These are phyloP conservation scores for Champsocephalus gunnari DNA, from an alignment of 2,797 vertebrate genomes.

Conservation along the genomic window DNA sequence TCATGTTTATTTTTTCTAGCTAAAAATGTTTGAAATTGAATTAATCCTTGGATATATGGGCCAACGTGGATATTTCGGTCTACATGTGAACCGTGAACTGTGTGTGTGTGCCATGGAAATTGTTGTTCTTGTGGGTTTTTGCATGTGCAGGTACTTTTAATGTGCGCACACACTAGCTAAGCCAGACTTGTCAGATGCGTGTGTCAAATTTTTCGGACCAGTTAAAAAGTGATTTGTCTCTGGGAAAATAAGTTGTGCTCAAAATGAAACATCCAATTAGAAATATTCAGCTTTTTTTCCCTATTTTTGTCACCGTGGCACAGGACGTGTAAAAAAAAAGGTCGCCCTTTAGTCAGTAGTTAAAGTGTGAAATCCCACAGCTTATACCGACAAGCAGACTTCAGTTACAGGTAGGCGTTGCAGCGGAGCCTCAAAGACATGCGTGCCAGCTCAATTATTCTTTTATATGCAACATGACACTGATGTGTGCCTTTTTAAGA, in stretches of 20 bases:
- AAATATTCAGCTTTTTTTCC: slow-evolving; percentile 66
- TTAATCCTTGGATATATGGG: not conserved
- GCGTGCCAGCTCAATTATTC: slow-evolving; percentile 66
- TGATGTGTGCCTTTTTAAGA: slow-evolving; percentile 61
- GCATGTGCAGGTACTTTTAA: slow-evolving; percentile 26
- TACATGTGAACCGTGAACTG: slow-evolving; percentile 8
- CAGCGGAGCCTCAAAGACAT: slow-evolving; percentile 50
- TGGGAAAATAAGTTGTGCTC: slow-evolving; percentile 38
- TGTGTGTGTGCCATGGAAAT: slow-evolving; percentile 2
- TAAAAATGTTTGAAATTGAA: slow-evolving; percentile 6
- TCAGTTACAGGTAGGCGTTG: slow-evolving; percentile 76
- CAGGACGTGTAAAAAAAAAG: slow-evolving; percentile 73
- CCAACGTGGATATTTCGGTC: slow-evolving; percentile 1
- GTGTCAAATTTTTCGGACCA: slow-evolving; percentile 65
- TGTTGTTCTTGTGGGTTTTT: slow-evolving; percentile 15
- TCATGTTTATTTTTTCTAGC: not conserved
- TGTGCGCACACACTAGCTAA: slow-evolving; percentile 6
- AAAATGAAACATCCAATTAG: slow-evolving; percentile 69
- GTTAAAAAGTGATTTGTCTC: slow-evolving; percentile 54
- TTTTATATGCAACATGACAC: slow-evolving; percentile 53
- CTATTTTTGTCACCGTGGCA: slow-evolving; percentile 70
- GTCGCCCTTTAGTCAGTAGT: slow-evolving; percentile 76
- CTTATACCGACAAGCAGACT: slow-evolving; percentile 61
- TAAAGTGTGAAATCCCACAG: slow-evolving; percentile 75
- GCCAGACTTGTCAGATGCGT: slow-evolving; percentile 29